Evolutionary conservation across 2,888 invertebrate species (phyloP).

Genomic region (Pogonocherus hispidulus): DNA sequence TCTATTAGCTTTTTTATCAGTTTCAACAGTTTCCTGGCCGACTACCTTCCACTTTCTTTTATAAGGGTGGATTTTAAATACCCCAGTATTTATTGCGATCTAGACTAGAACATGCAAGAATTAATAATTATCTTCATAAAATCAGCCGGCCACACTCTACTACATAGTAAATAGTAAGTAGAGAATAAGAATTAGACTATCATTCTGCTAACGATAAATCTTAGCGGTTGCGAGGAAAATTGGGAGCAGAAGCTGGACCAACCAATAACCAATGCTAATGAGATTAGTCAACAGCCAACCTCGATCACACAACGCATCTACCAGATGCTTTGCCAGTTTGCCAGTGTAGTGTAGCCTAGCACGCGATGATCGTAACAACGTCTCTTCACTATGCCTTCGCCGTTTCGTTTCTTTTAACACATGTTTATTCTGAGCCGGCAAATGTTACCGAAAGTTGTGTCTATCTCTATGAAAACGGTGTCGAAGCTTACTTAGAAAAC

Average conservation of each 20-base stretch:
- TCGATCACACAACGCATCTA: neutral
- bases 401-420: conserved; percentile 22
- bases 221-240: no score
- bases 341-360: conserved; percentile 23
- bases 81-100: no score
- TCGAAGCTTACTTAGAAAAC: conserved; percentile 78
- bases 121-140: no score
- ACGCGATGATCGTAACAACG: conserved; percentile 37
- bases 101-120: no score
- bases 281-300: conserved; percentile 1
- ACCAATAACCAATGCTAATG: neutral
- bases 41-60: no score
- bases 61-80: no score
- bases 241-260: neutral
- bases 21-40: no score
- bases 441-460: conserved; percentile 56
- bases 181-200: no score
- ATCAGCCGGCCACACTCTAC: no score
- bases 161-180: no score
- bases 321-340: neutral
- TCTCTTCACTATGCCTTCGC: conserved; percentile 10
- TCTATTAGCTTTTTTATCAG: no score
- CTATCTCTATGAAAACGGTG: conserved; percentile 69
- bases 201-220: no score
- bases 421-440: conserved; percentile 36